Base-by-base conservation (phyloP, 2,888 invertebrate species). In the Vanessa cardui region DNA sequence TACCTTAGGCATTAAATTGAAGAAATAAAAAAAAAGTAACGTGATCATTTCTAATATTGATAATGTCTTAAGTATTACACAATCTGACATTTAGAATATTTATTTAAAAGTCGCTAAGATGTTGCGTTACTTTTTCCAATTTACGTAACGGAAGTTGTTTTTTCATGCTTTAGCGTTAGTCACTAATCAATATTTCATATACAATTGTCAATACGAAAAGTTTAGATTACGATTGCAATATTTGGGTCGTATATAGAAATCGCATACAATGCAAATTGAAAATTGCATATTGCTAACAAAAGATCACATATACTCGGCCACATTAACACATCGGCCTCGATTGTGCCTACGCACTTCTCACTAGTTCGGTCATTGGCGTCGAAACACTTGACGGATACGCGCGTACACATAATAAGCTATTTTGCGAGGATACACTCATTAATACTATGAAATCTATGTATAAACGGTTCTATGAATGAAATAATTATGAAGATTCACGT, bases 331-430 rank as follows among this genome's bases (percentile, higher is more conserved):
- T 81, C 81, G 86, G 80, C 90, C 89, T 90, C 85, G 83, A 65
- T 81, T 83, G 80, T 72, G 70, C 90, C 89, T 82, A 90, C 90
- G 83, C 87, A 80, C 73, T 70, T 74, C 75, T 80, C 76, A 79
- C 75, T 72, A 78, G 80, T 78, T 80, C 85, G 88, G 87, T 87
- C 88, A 89, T 88, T 89, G 88, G 85, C 85, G 83, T 81, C 77
- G 76, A 62, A 72, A 69, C 65, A 59, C 67, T 73, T 70, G 71
- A 66, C 69, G 62, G 64, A 69, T 64, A 66, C 74, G 66, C 72
- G 66, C 73, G 70, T 64, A 56, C 58, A 44, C 54, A 46, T 66
- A 60, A 76, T 78, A 76, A 76, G 46, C 74, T 75, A 75, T 76
- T 46, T 70, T 47, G 18, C 47, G 46, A 46, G 56, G 54, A 58